phyloP scores from a whole-genome alignment of 37 sponge, comb jelly and placozoan genomes.

The Tethya wilhelma region DNA sequence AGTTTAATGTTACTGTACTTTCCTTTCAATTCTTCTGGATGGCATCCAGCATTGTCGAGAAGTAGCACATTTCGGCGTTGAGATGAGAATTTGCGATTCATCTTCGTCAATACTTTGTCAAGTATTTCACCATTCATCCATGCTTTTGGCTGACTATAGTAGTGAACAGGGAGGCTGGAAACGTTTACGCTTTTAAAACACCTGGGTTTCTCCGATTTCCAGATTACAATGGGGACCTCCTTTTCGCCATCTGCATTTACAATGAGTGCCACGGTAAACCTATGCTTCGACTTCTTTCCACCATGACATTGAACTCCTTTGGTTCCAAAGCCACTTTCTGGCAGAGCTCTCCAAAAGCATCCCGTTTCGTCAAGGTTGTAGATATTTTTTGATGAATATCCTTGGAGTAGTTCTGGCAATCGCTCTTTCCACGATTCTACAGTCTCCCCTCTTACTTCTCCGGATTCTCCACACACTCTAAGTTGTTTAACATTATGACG shows the following conservation, averaged over 20 bases:
- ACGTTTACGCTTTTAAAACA: conserved; percentile 57
- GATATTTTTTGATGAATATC: conserved; percentile 19
- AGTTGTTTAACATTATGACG: conserved; percentile 63
- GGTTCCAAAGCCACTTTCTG: conserved; percentile 62
- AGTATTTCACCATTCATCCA: conserved; percentile 60
- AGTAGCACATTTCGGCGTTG: conserved; percentile 1
- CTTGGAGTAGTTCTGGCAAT: conserved; percentile 46
- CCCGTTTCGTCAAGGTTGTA: conserved; percentile 53
- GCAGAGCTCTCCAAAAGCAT: conserved; percentile 67
- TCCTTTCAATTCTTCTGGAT: conserved; percentile 14
- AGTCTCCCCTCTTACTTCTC: conserved; percentile 46
- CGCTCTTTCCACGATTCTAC: conserved; percentile 51
- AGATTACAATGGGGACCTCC: conserved; percentile 34
- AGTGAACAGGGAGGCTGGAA: conserved; percentile 41
- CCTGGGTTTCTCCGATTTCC: conserved; percentile 37
- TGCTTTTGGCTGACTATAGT: conserved; percentile 52
- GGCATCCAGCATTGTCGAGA: conserved; percentile 23
- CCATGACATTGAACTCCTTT: conserved; percentile 61
- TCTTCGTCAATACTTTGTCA: neutral
- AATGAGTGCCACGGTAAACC: conserved; percentile 67
- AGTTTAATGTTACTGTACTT: conserved; percentile 36
- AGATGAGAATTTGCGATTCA: conserved; percentile 1
- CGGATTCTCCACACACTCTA: conserved; percentile 62
- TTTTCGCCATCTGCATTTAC: conserved; percentile 67
- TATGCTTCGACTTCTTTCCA: conserved; percentile 52